phyloP scores from a whole-genome alignment of 2,797 vertebrate species.

The Coreius guichenoti region DNA sequence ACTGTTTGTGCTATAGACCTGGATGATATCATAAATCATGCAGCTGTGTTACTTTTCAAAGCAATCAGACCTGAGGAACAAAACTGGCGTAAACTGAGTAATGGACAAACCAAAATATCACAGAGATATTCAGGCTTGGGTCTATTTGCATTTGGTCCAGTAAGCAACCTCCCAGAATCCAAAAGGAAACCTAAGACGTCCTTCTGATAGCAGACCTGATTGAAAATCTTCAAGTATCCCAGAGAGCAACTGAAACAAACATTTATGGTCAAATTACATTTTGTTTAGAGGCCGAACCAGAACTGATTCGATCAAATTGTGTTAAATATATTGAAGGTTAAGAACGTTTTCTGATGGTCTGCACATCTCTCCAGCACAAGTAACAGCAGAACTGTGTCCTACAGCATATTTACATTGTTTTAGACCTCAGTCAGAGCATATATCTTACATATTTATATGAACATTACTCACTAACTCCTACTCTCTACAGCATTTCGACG shows the following conservation, averaged over 20 bases:
- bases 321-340: neutral
- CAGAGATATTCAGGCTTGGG: neutral
- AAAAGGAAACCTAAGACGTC: neutral
- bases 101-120: neutral
- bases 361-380: slow-evolving; percentile 3
- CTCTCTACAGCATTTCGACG: slow-evolving; percentile 55
- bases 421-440: neutral
- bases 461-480: slow-evolving; percentile 79
- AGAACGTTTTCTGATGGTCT: neutral
- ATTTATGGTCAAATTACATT: neutral
- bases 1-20: neutral
- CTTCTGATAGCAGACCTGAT: neutral
- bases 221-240: neutral
- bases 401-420: neutral
- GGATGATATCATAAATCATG: neutral
- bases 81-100: neutral
- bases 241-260: neutral
- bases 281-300: too few species aligned
- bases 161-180: neutral
- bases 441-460: neutral
- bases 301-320: neutral
- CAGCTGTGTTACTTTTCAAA: neutral
- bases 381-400: neutral
- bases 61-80: neutral
- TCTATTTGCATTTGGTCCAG: neutral